A percentile compares a stretch with the other conserved stretches of the same genome.
Conservation (phyloP, 1,140 invertebrate genomes). For the Sycophaga agraensis region DNA sequence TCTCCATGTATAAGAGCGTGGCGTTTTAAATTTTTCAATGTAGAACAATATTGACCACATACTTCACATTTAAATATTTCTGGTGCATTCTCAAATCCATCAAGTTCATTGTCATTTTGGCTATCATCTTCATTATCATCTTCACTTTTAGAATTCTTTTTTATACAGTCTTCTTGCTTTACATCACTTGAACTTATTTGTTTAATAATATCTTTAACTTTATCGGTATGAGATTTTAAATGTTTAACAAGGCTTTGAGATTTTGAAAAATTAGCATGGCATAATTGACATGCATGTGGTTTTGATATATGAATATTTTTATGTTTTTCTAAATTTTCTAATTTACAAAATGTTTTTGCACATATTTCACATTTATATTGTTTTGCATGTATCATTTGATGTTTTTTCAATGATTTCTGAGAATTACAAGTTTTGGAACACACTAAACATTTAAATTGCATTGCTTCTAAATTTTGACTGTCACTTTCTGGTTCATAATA, state of each 20-base stretch:
- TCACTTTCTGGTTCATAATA: constrained; percentile 37
- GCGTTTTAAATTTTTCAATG: constrained; percentile 51
- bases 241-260: constrained; percentile 43
- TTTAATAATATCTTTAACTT: constrained; percentile 38
- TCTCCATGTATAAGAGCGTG: constrained; percentile 53
- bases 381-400: constrained; percentile 49
- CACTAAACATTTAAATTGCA: constrained; percentile 47
- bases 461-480: constrained; percentile 37
- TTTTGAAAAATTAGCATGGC: constrained; percentile 45
- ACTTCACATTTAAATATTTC: constrained; percentile 52
- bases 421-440: constrained; percentile 48
- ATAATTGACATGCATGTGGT: constrained; percentile 46
- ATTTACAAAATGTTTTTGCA: constrained; percentile 49
- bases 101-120: constrained; percentile 32
- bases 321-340: constrained; percentile 50
- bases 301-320: constrained; percentile 44
- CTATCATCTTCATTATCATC: constrained; percentile 39
- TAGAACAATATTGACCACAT: constrained; percentile 52
- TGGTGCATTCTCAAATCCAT: constrained; percentile 47
- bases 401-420: constrained; percentile 52
- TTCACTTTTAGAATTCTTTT: constrained; percentile 33
- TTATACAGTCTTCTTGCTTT: constrained; percentile 29
- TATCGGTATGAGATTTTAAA: constrained; percentile 43
- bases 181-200: constrained; percentile 35
- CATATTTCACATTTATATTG: constrained; percentile 49